Base-by-base conservation (phyloP, 2,797 vertebrate genomes). In the Phrynocephalus vlangalii region DNA sequence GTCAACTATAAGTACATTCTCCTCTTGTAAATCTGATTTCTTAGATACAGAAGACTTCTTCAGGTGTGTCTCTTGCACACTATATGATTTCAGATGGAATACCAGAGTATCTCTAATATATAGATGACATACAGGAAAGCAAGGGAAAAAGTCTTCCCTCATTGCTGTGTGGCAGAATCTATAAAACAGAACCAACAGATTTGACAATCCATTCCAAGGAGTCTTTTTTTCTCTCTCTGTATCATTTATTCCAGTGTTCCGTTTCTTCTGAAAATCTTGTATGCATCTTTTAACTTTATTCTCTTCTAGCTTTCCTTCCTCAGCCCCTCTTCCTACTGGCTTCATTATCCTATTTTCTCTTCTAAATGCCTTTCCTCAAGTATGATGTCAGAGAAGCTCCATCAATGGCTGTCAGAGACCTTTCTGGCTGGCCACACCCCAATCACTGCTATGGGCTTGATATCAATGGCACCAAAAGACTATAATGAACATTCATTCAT, bases 371-470 rank as follows among this genome's bases (percentile, higher is more conserved):
- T 56, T 28, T 79, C 5, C 18, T 20, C 33, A 20, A 28, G 16
- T 18, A 24, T 10, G 60, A 44, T 9, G 24, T 28, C 22, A 67
- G 33, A 67, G 63, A 26, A 68, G 18, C 4, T 18, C 71, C 73
- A 16, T 73, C 16, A 48, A 77, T 50, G 26, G 72, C 26, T 66
- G 15, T 5, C 72, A 84, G 24, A 84, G 20, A 10, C 15, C 15
- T 15, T 67, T 50, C 28, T 77, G 9, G 60, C 4, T 66, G 56
- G 66, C 9, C 24, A 9, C 24, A 3, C 13, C 9, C 24, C 15
- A 0, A 52, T 91, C 88, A 87, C 24, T 89, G 76, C 38, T 83
- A 56, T 84, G 91, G 73, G 1, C 16, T 77, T 38, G 26, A 88
- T 26, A 86, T 76, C n/a, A 0, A 4, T 24, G 11, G 77, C 15